These are phyloP conservation scores for Hoplodrina blanda DNA, from an alignment of 2,888 invertebrate genomes.

Conservation along the genomic window DNA sequence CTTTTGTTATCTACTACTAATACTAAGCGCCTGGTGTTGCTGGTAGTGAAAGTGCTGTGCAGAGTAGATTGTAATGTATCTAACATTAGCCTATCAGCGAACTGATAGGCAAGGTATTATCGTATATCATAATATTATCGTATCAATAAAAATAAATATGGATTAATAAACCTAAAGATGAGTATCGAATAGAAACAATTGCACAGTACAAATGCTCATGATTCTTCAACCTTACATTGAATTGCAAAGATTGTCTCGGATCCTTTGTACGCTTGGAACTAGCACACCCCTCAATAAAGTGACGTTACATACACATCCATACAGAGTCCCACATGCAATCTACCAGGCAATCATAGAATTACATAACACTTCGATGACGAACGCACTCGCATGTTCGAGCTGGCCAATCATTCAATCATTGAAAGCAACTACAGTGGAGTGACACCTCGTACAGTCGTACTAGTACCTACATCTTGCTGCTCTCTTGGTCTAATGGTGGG, in stretches of 20 bases:
- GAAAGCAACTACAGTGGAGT: slow-evolving; percentile 41
- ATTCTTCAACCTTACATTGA: not conserved
- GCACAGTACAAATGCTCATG: not conserved
- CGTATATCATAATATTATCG: too few species aligned
- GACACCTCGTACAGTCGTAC: slow-evolving; percentile 49
- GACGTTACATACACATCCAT: slow-evolving; percentile 19
- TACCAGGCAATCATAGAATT: slow-evolving; percentile 62
- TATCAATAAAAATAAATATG: slow-evolving; percentile 4
- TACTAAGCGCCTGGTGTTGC: not conserved
- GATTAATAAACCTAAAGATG: not conserved
- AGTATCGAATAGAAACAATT: too few species aligned
- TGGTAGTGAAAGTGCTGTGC: not conserved
- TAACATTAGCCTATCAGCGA: slow-evolving; percentile 27
- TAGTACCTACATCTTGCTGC: slow-evolving; percentile 44
- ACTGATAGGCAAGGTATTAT: slow-evolving; percentile 13
- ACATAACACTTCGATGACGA: slow-evolving; percentile 57
- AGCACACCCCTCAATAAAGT: slow-evolving; percentile 7
- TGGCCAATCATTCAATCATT: slow-evolving; percentile 67
- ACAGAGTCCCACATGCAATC: slow-evolving; percentile 34
- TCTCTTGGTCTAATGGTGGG: slow-evolving; percentile 47
- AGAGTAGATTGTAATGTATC: slow-evolving; percentile 5
- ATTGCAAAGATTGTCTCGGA: not conserved
- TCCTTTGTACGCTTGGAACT: not conserved
- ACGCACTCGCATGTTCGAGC: slow-evolving; percentile 56
- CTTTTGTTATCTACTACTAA: too few species aligned